phyloP scores from a whole-genome alignment of 2,888 invertebrate genomes.

The Zygaena filipendulae region DNA sequence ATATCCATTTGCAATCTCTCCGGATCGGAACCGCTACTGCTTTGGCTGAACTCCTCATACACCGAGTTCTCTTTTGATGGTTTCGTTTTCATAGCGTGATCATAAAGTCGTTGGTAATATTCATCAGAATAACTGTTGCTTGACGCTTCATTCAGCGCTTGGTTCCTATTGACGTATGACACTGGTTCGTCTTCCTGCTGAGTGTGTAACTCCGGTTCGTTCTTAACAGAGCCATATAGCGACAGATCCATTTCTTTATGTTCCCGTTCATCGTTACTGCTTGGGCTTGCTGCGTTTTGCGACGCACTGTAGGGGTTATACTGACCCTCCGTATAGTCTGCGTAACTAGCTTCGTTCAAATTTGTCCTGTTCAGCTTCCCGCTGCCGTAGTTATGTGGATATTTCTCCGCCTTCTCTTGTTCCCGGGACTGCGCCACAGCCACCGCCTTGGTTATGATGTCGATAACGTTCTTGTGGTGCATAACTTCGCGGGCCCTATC shows the following conservation, averaged over 20 bases:
- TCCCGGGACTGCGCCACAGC: conserved; percentile 62
- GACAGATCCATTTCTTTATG: conserved; percentile 63
- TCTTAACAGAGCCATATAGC: conserved; percentile 47
- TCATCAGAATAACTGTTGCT: conserved; percentile 39
- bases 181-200: conserved; percentile 30
- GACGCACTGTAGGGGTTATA: conserved; percentile 37
- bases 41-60: conserved; percentile 71
- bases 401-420: conserved; percentile 53
- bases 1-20: conserved; percentile 80
- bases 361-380: conserved; percentile 39
- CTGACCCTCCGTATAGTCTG: conserved; percentile 46
- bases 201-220: conserved; percentile 36
- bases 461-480: conserved; percentile 64
- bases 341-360: conserved; percentile 27
- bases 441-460: conserved; percentile 62
- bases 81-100: conserved; percentile 34
- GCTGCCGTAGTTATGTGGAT: conserved; percentile 37
- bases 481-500: conserved; percentile 64
- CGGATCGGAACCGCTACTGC: conserved; percentile 79
- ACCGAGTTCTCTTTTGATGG: conserved; percentile 54
- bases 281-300: conserved; percentile 38
- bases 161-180: conserved; percentile 30
- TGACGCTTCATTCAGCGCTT: conserved; percentile 26
- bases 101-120: conserved; percentile 46
- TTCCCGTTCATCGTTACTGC: conserved; percentile 46